These are phyloP conservation scores for Psammodynastes pulverulentus DNA, from an alignment of 2,113 vertebrate species.

Conservation along the genomic window DNA sequence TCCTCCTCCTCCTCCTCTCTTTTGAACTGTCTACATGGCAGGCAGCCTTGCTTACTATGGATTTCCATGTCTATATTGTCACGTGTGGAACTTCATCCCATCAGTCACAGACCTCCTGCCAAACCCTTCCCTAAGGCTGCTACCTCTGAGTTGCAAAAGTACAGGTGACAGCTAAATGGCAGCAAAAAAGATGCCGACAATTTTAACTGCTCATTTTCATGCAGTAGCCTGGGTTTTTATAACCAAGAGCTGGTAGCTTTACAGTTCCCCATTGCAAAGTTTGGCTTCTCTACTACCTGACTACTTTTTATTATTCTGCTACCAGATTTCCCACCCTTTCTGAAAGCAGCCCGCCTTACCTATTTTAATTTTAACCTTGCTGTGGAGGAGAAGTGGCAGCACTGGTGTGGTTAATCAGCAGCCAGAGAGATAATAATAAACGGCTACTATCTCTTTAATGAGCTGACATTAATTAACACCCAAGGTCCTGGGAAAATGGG, in stretches of 20 bases:
- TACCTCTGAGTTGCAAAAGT: neutral
- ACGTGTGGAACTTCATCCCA: neutral
- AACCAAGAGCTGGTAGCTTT: neutral
- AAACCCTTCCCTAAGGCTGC: neutral
- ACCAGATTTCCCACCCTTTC: neutral
- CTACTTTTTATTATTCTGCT: neutral
- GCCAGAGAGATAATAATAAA: constrained; percentile 73
- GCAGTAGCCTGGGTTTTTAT: neutral
- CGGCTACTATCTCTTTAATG: constrained; percentile 81
- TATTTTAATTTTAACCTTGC: neutral
- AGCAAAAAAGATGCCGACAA: neutral
- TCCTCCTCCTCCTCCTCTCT: neutral
- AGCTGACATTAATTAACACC: constrained; percentile 81
- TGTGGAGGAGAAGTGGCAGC: neutral
- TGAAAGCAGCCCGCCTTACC: neutral
- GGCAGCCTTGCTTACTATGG: neutral
- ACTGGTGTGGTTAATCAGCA: constrained; percentile 74
- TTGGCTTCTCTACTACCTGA: too few species aligned
- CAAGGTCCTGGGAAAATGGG: constrained; percentile 75
- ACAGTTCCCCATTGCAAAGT: neutral
- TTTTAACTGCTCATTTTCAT: neutral
- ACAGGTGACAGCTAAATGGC: neutral
- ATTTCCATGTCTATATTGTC: neutral
- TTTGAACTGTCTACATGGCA: neutral
- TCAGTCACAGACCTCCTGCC: neutral